Evolutionary conservation across 2,797 vertebrate species (phyloP), one percentile per base, ranked within the genome.

Genomic region (Tapirus indicus): DNA sequence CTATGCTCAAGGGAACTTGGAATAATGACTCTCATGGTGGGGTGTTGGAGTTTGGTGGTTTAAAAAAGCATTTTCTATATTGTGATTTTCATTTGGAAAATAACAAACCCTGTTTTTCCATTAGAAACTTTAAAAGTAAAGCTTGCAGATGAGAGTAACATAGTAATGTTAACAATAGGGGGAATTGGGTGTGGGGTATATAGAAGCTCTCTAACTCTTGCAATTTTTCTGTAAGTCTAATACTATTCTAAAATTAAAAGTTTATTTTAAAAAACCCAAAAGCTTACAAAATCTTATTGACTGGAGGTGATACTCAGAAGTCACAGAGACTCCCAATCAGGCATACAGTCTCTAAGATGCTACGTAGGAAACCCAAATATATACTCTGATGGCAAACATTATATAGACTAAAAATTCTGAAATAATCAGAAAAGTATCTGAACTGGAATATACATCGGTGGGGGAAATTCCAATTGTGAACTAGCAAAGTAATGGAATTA

Each of bases 81-180:
- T 62, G 54, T 49, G 38, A 80, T 82, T 90, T 88, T 88, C 68
- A 85, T 35, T 87, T 87, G 41, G 32, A 93, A 92, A 96, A 32
- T 56, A 89, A 56, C 17, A 78, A 79, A 47, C 11, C 38, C 8
- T 69, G 5, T 64, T 95, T 92, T 87, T 49, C 47, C 27, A 74
- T 35, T 66, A 52, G 27, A 52, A 52, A 52, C 49, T 52, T 52
- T 52, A 52, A 52, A 52, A 52, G 49, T 52, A 52, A 52, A 52
- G 14, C 14, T 52, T 52, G 49, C 49, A 52, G 49, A 52, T 16
- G 49, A 44, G 56, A 23, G 47, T 38, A 79, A 32, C 56, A 74
- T 2, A 54, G 38, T 41, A 66, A 77, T 60, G 58, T 41, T 16
- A n/a, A 72, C 13, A 88, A 64, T 16, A 72, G 68, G 32, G 20